These are phyloP conservation scores for Periphyllus acericola DNA, from an alignment of 2,888 invertebrate species.

Conservation along the genomic window DNA sequence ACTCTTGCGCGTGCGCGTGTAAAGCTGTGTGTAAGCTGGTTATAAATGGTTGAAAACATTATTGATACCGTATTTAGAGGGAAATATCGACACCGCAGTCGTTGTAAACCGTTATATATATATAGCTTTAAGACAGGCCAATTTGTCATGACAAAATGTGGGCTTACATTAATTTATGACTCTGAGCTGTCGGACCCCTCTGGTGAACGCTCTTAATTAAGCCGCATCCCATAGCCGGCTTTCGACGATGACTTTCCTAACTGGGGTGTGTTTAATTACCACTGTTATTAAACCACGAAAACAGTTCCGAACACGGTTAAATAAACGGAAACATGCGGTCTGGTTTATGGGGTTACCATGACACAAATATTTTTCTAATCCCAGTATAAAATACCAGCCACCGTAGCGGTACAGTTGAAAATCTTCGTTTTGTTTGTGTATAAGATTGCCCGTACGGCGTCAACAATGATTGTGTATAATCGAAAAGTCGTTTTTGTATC, in stretches of 20 bases:
- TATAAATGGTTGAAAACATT: background rate
- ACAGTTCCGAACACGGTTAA: slow-evolving; percentile 12
- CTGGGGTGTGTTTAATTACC: slow-evolving; percentile 48
- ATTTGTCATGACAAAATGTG: slow-evolving; percentile 54
- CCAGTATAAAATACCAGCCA: background rate
- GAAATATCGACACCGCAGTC: background rate
- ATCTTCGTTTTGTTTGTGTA: too few relatives aligned
- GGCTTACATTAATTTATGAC: slow-evolving; percentile 53
- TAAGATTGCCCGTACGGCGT: background rate
- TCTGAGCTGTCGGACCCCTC: slow-evolving; percentile 45
- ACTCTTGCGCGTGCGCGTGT: too few relatives aligned
- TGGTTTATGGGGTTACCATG: background rate
- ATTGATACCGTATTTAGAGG: background rate
- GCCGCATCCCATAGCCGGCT: background rate
- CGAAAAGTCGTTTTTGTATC: background rate
- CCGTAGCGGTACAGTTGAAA: background rate
- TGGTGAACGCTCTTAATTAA: slow-evolving; percentile 47
- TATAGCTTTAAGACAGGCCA: slow-evolving; percentile 18
- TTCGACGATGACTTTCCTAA: slow-evolving; percentile 48
- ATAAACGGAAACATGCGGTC: slow-evolving; percentile 5
- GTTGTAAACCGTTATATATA: background rate
- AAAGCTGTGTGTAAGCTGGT: background rate
- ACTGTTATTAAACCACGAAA: slow-evolving; percentile 16
- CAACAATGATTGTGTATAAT: background rate
- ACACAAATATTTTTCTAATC: slow-evolving; percentile 16